Percentiles rank a stretch among this genome's conserved stretches.
Conservation (phyloP, 2,797 vertebrate genomes). For the Trematomus bernacchii region DNA sequence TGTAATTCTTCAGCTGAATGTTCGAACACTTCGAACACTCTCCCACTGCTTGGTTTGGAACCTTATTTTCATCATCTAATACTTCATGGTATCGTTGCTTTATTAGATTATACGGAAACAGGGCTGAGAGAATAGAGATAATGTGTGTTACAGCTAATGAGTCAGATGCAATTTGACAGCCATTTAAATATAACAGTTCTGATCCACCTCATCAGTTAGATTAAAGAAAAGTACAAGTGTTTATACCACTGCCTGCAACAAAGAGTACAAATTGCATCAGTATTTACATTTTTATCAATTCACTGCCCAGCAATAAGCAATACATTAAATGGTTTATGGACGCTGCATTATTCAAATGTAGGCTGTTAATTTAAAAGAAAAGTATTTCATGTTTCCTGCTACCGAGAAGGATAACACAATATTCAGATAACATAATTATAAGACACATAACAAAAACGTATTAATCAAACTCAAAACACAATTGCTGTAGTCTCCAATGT, state of each 20-base stretch:
- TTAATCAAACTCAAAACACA: not conserved
- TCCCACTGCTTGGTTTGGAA: conserved; percentile 26
- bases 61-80: conserved; percentile 55
- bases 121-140: conserved; percentile 64
- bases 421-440: not conserved
- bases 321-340: not conserved
- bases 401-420: not conserved
- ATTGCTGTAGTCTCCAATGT: not conserved
- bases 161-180: conserved; percentile 54
- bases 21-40: conserved; percentile 17
- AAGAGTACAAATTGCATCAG: conserved; percentile 9
- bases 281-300: conserved; percentile 13
- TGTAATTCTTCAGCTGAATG: conserved; percentile 17
- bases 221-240: conserved; percentile 25
- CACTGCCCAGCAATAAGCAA: not conserved
- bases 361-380: too few relatives aligned
- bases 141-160: conserved; percentile 53
- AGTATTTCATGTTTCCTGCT: not conserved
- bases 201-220: conserved; percentile 30
- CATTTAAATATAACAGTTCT: conserved; percentile 34
- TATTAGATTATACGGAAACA: conserved; percentile 55
- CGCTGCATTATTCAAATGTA: not conserved
- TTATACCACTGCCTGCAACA: conserved; percentile 13
- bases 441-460: not conserved
- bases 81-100: conserved; percentile 44